Evolutionary conservation across 2,888 invertebrate genomes (phyloP).

Genomic region (Tipula helvola): DNA sequence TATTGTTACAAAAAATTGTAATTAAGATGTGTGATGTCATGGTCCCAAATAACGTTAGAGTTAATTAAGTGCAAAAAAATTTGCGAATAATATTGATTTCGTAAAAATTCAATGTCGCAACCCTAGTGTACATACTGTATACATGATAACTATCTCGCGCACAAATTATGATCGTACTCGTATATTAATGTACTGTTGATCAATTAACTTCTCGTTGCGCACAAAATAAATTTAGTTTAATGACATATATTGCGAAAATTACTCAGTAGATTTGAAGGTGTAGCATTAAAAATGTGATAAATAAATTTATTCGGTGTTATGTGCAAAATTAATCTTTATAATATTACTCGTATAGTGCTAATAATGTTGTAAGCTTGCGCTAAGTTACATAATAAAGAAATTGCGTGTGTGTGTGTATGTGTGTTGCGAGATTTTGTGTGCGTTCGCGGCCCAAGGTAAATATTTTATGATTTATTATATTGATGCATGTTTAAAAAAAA

Average conservation of each 20-base stretch:
- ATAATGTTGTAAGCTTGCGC: background rate
- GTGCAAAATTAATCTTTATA: background rate
- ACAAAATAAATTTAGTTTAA: background rate
- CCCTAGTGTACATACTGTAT: background rate
- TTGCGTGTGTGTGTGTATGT: background rate
- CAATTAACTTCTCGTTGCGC: background rate
- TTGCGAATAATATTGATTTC: background rate
- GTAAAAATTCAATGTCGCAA: background rate
- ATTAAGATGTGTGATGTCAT: too few relatives aligned
- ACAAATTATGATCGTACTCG: background rate
- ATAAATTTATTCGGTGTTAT: background rate
- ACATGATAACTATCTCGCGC: background rate
- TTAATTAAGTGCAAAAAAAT: background rate
- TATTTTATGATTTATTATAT: background rate
- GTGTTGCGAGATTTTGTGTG: background rate
- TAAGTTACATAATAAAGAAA: background rate
- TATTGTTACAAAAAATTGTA: too few relatives aligned
- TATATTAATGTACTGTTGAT: background rate
- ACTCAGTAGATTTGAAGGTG: background rate
- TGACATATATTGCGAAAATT: background rate
- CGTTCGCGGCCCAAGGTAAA: background rate
- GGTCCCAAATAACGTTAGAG: too few relatives aligned
- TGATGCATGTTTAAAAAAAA: background rate
- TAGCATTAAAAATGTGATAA: background rate
- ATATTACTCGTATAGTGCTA: background rate